phyloP scores from a whole-genome alignment of 2,113 vertebrate species.

The Eulemur rufifrons region DNA sequence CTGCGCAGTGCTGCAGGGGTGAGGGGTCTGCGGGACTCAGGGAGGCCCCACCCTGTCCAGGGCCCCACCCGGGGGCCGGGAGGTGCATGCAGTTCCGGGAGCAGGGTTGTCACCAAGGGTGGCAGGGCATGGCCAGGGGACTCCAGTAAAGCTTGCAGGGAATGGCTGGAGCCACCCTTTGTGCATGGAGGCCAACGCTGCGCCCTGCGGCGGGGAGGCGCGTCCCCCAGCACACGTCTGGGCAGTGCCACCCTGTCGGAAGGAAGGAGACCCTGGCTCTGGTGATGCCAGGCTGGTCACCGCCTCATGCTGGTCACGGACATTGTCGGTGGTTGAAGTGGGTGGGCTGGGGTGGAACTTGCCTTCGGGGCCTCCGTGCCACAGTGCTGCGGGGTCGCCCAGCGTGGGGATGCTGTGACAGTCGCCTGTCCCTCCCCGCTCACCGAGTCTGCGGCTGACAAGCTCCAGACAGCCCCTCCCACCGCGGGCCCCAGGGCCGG shows the following conservation, averaged over 20 bases:
- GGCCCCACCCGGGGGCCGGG: background rate
- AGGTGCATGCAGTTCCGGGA: fast-evolving
- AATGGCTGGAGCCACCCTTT: background rate
- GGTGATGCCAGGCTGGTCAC: fast-evolving
- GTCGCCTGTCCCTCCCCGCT: background rate
- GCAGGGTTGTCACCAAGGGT: fast-evolving
- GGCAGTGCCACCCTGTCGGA: fast-evolving
- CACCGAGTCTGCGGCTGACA: no score
- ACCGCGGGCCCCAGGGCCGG: no score
- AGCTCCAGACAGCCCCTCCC: background rate
- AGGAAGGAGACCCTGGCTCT: background rate
- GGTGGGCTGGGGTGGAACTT: background rate
- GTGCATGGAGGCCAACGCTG: background rate
- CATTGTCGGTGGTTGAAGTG: fast-evolving
- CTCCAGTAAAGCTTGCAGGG: background rate
- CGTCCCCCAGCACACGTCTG: background rate
- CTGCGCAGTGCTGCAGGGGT: background rate
- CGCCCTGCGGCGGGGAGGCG: fast-evolving
- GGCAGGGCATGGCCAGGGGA: background rate
- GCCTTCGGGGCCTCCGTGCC: fast-evolving
- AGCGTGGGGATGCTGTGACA: fast-evolving
- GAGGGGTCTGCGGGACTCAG: background rate
- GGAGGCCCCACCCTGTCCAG: fast-evolving
- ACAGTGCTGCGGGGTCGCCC: background rate
- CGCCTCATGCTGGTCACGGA: no score